Evolutionary conservation across 2,113 vertebrate species (phyloP).

Genomic region (Apistogramma diplotaenia): DNA sequence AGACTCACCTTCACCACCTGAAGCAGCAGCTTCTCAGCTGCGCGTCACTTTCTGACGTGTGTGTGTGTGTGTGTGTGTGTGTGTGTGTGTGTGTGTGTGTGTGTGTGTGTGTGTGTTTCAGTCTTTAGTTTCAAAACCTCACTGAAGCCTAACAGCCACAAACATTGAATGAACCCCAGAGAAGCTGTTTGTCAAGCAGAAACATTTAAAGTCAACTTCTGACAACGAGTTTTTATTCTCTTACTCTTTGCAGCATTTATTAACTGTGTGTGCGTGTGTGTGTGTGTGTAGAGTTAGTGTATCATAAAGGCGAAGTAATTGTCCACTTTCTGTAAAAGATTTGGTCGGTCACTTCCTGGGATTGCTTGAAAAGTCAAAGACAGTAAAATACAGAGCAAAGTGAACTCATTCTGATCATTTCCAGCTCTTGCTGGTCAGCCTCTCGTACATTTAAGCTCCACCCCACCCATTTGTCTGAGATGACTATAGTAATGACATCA

Average conservation of each 20-base stretch:
- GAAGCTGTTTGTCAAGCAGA: background rate
- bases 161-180: background rate
- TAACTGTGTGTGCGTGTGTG: background rate
- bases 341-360: background rate
- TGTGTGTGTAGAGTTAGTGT: no score
- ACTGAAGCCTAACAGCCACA: background rate
- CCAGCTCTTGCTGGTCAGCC: background rate
- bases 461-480: background rate
- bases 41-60: no score
- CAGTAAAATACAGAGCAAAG: accelerated
- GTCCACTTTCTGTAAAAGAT: no score
- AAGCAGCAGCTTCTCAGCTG: no score
- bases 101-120: background rate
- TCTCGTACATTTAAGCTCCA: background rate
- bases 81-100: no score
- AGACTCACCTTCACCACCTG: no score
- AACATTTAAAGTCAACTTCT: background rate
- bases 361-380: no score
- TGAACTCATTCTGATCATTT: background rate
- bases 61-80: no score
- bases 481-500: background rate
- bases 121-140: background rate
- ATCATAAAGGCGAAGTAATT: no score
- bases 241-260: background rate
- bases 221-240: background rate